Conservation (phyloP, 2,113 vertebrate species). For the Catagonus wagneri region DNA sequence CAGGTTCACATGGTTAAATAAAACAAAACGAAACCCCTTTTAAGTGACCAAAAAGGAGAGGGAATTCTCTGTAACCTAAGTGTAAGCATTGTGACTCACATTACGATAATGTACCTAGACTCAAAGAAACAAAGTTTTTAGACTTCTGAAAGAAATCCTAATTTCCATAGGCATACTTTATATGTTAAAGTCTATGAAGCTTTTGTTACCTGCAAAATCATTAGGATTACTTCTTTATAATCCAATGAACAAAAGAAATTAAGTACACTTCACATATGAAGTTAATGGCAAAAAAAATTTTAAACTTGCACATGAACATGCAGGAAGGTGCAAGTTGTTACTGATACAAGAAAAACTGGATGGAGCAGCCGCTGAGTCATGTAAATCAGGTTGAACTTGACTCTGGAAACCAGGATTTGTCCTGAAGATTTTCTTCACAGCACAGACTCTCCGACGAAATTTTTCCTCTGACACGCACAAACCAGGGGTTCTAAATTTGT, state of each 20-base stretch:
- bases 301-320: conserved; percentile 75
- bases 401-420: conserved; percentile 83
- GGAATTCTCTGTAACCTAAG: conserved; percentile 70
- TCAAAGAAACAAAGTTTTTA: conserved; percentile 66
- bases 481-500: conserved; percentile 79
- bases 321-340: conserved; percentile 81
- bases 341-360: conserved; percentile 84
- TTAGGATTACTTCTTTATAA: conserved; percentile 80
- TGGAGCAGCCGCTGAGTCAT: conserved; percentile 66
- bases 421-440: conserved; percentile 85
- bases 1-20: conserved; percentile 66
- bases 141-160: conserved; percentile 72
- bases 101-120: conserved; percentile 73
- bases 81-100: conserved; percentile 70
- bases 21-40: conserved; percentile 53
- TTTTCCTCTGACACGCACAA: conserved; percentile 80
- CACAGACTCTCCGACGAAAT: conserved; percentile 79
- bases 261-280: conserved; percentile 76
- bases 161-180: conserved; percentile 59
- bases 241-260: conserved; percentile 76
- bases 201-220: conserved; percentile 79
- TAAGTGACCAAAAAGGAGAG: conserved; percentile 50
- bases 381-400: conserved; percentile 79
- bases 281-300: conserved; percentile 64
- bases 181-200: conserved; percentile 65